These are phyloP conservation scores for Pachliopta kotzebuea DNA, from an alignment of 2,888 invertebrate genomes.

Conservation along the genomic window DNA sequence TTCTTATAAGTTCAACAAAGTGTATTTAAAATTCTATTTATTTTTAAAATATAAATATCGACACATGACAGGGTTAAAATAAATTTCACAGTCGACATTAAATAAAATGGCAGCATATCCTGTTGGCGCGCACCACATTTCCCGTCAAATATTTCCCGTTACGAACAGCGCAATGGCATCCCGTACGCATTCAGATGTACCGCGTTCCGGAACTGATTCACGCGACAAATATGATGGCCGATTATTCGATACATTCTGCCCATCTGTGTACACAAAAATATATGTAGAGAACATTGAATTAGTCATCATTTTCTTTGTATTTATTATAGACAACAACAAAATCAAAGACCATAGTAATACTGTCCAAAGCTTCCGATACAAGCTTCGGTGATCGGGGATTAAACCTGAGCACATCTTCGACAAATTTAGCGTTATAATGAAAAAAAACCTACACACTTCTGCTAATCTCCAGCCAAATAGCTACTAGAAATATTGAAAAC, in stretches of 20 bases:
- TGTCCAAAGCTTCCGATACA: background rate
- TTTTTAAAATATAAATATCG: background rate
- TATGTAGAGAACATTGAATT: background rate
- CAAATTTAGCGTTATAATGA: too few species aligned
- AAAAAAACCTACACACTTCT: too few species aligned
- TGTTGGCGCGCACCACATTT: slow-evolving; percentile 44
- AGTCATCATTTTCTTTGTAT: background rate
- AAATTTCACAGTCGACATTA: slow-evolving; percentile 11
- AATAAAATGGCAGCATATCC: slow-evolving; percentile 19
- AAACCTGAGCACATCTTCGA: too few species aligned
- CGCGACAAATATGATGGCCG: slow-evolving; percentile 50
- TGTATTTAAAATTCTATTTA: too few species aligned
- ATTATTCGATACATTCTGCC: slow-evolving; percentile 3
- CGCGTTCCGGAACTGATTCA: slow-evolving; percentile 54
- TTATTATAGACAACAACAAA: background rate
- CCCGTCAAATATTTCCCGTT: slow-evolving; percentile 48
- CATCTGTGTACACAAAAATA: background rate
- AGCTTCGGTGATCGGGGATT: too few species aligned
- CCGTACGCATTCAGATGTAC: slow-evolving; percentile 40
- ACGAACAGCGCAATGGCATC: slow-evolving; percentile 42
- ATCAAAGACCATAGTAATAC: background rate
- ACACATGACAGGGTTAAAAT: background rate
- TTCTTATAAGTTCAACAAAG: background rate
- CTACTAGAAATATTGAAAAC: too few species aligned
- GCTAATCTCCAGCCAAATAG: too few species aligned